phyloP scores from a whole-genome alignment of 2,888 invertebrate genomes.

The Leucoptera coffeella region DNA sequence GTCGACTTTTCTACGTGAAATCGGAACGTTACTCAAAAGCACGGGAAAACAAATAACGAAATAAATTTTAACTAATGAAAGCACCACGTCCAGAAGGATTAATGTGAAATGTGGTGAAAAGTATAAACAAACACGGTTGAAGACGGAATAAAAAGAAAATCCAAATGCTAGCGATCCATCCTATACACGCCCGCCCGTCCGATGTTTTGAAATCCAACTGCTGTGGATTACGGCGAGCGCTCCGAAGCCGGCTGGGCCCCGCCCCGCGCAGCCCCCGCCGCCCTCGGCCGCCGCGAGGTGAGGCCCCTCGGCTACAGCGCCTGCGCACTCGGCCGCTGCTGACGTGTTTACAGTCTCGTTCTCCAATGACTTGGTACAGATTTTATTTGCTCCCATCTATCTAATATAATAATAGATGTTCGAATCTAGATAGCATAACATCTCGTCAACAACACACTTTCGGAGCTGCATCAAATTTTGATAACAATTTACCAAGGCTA shows the following conservation, averaged over 20 bases:
- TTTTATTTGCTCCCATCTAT: too few species aligned
- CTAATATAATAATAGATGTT: too few species aligned
- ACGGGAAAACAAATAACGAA: constrained; percentile 27
- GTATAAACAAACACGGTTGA: constrained; percentile 49
- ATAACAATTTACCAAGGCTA: too few species aligned
- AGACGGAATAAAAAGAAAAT: constrained; percentile 56
- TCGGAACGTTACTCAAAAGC: constrained; percentile 35
- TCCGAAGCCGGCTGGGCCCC: constrained; percentile 19
- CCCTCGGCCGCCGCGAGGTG: constrained; percentile 16
- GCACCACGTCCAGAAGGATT: constrained; percentile 50
- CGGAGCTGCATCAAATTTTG: too few species aligned
- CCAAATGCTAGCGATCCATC: constrained; percentile 51
- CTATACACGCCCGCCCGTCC: constrained; percentile 50
- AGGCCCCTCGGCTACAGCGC: background rate
- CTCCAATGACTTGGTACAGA: too few species aligned
- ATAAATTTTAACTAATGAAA: constrained; percentile 16
- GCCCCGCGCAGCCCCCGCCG: constrained; percentile 11
- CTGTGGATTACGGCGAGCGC: constrained; percentile 10
- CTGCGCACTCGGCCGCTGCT: background rate
- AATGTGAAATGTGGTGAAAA: constrained; percentile 38
- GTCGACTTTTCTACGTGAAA: constrained; percentile 49
- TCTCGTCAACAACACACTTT: too few species aligned
- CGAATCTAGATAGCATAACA: too few species aligned
- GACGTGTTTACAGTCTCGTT: constrained; percentile 5
- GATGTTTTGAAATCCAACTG: constrained; percentile 54